Evolutionary conservation across 2,888 invertebrate genomes (phyloP).

Genomic region (Hermodice carunculata): DNA sequence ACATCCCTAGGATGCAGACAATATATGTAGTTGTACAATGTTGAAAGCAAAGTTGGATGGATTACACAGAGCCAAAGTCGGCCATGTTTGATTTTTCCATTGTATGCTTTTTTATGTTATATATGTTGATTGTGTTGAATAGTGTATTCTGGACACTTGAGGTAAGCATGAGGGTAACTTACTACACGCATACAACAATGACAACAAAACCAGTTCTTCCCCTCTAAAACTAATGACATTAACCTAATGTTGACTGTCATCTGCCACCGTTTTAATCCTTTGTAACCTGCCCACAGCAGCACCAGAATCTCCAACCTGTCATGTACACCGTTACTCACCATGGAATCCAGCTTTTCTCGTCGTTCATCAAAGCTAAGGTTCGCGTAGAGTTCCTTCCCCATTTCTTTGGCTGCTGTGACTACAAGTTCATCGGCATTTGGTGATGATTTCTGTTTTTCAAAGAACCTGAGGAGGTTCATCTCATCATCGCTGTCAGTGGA

Average conservation of each 20-base stretch:
- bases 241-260: too few species aligned
- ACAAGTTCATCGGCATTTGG: slow-evolving; percentile 71
- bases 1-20: too few species aligned
- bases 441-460: slow-evolving; percentile 37
- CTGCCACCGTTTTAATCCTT: too few species aligned
- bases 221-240: too few species aligned
- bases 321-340: slow-evolving; percentile 76
- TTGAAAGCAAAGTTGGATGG: too few species aligned
- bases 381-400: slow-evolving; percentile 85
- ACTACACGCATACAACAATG: too few species aligned
- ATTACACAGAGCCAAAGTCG: too few species aligned
- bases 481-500: slow-evolving; percentile 36
- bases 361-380: slow-evolving; percentile 79
- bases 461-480: slow-evolving; percentile 33
- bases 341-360: slow-evolving; percentile 84
- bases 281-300: too few species aligned
- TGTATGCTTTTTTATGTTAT: neutral
- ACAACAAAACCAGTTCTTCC: too few species aligned
- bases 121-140: neutral
- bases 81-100: neutral
- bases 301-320: neutral
- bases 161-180: too few species aligned
- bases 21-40: too few species aligned
- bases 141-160: neutral
- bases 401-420: slow-evolving; percentile 89